A percentile compares a stretch with the other conserved stretches of the same genome.
Conservation (phyloP, 2,113 vertebrate species). For the Erythrocercus mccallii region DNA sequence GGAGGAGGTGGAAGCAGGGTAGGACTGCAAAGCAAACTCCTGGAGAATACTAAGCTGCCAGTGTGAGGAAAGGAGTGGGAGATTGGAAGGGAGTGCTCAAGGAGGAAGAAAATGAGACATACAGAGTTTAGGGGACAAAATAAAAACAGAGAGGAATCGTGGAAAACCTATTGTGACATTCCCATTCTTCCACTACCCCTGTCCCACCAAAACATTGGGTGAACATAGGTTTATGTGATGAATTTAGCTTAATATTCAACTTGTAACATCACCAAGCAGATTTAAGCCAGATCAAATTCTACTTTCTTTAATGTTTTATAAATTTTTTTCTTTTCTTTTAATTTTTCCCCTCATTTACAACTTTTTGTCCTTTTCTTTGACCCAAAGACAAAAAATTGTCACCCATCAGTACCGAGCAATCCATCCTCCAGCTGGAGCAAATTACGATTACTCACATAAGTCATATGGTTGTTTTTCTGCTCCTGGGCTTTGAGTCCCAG, state of each 20-base stretch:
- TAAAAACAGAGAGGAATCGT: neutral
- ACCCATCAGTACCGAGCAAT: neutral
- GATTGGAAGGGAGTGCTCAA: neutral
- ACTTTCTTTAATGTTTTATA: neutral
- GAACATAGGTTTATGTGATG: neutral
- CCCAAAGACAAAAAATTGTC: neutral
- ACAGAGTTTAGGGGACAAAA: neutral
- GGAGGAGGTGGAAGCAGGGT: neutral
- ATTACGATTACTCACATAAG: neutral
- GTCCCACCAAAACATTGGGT: neutral
- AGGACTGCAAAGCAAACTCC: neutral
- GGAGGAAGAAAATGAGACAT: neutral
- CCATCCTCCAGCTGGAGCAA: neutral
- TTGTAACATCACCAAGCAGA: neutral
- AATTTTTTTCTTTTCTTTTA: neutral
- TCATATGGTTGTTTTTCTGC: neutral
- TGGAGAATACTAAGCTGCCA: neutral
- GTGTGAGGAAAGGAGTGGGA: neutral
- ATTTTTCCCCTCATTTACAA: neutral
- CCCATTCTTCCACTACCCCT: neutral
- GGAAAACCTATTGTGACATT: neutral
- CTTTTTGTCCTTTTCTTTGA: neutral
- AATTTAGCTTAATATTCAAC: neutral
- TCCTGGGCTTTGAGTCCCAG: constrained; percentile 25
- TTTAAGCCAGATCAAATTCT: neutral